phyloP scores from a whole-genome alignment of 2,797 vertebrate genomes.

The Urophycis tenuis region DNA sequence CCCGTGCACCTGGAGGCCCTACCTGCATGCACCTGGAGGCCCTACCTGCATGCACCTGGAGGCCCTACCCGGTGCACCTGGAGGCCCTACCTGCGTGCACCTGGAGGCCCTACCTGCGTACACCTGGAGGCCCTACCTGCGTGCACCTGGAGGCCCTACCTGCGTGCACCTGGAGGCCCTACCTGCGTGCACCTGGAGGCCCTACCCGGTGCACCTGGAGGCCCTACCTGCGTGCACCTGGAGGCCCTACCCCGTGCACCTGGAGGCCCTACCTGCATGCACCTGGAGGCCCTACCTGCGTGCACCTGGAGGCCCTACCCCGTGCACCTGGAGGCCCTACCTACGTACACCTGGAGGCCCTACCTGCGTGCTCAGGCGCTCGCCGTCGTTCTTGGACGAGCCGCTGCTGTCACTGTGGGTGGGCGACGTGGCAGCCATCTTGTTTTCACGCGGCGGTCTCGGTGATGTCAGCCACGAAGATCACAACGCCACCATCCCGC shows the following conservation, averaged over 20 bases:
- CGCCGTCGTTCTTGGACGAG: constrained; percentile 59
- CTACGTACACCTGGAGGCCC: neutral
- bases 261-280: too few relatives aligned
- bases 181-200: neutral
- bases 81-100: neutral
- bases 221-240: neutral
- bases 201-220: neutral
- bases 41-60: neutral
- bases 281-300: neutral
- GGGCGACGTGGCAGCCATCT: constrained; percentile 62
- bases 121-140: neutral
- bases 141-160: neutral
- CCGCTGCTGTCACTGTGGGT: constrained; percentile 66
- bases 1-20: neutral
- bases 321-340: neutral
- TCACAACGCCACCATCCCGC: constrained; percentile 35
- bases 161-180: neutral
- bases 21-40: neutral
- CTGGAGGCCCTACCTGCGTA: neutral
- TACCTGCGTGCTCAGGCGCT: constrained; percentile 45
- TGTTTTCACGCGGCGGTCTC: constrained; percentile 29
- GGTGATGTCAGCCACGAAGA: constrained; percentile 38
- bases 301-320: neutral
- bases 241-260: neutral
- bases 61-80: neutral